These are phyloP conservation scores for Pachypsylla venusta DNA, from an alignment of 1,140 invertebrate genomes.

Conservation along the genomic window DNA sequence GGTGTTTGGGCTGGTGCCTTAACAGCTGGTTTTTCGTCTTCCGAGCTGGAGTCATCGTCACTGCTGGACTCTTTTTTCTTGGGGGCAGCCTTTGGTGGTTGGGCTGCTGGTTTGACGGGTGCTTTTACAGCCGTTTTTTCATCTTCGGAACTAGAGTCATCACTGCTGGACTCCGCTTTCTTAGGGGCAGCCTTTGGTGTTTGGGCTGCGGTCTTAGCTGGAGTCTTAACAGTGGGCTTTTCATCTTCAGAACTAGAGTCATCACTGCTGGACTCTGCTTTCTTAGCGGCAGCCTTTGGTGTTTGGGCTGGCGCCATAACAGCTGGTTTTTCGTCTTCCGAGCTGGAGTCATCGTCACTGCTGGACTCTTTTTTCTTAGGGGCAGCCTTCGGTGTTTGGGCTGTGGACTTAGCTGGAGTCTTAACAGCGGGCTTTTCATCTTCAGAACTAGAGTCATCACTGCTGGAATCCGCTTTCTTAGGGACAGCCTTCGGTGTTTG, in stretches of 20 bases:
- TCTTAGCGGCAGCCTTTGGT: background rate
- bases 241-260: conserved; percentile 1
- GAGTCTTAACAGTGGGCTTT: background rate
- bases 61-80: background rate
- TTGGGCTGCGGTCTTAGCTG: background rate
- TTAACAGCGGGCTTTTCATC: background rate
- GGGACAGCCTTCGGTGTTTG: background rate
- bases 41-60: conserved; percentile 3
- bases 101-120: background rate
- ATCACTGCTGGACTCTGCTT: conserved; percentile 3
- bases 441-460: conserved; percentile 3
- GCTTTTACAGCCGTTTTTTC: background rate
- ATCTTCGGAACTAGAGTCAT: conserved; percentile 2
- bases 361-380: conserved; percentile 2
- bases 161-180: conserved; percentile 1
- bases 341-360: conserved; percentile 3
- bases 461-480: conserved; percentile 1
- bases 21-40: conserved; percentile 2
- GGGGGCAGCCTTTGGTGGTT: background rate
- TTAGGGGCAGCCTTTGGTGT: background rate
- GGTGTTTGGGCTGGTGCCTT: background rate
- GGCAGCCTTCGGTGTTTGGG: background rate
- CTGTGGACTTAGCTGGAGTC: background rate
- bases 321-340: conserved; percentile 6
- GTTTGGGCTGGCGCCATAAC: background rate